These are phyloP conservation scores for Drosophila ustulata DNA, from an alignment of 2,888 invertebrate genomes.

Conservation along the genomic window DNA sequence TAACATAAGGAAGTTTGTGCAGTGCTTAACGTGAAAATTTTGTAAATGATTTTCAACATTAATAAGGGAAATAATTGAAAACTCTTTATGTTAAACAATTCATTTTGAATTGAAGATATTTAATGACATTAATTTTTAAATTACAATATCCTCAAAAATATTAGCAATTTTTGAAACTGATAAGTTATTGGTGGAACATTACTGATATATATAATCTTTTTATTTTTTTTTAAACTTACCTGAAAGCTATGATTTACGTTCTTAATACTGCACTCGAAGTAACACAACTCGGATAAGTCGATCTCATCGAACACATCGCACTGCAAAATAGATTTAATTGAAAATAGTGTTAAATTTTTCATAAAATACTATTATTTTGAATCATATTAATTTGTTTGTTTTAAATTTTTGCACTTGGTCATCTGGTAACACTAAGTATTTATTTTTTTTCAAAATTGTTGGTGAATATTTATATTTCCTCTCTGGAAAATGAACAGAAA, in stretches of 20 bases:
- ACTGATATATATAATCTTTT: background rate
- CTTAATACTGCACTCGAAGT: constrained; percentile 94
- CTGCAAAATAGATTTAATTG: constrained; percentile 85
- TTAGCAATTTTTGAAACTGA: too few relatives aligned
- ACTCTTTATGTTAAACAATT: background rate
- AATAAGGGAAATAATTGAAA: background rate
- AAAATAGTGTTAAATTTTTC: background rate
- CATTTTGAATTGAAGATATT: background rate
- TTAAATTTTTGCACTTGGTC: background rate
- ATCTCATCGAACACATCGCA: constrained; percentile 95
- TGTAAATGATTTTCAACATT: background rate
- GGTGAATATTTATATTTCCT: background rate
- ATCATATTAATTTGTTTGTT: constrained; percentile 7
- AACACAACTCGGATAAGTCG: constrained; percentile 93
- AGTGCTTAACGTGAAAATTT: background rate
- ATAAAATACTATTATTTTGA: background rate
- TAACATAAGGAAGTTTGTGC: background rate
- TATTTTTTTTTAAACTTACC: constrained; percentile 86
- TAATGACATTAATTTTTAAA: background rate
- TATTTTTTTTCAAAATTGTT: too few relatives aligned
- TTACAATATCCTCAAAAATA: too few relatives aligned
- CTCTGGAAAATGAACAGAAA: constrained; percentile 30
- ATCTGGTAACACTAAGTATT: too few relatives aligned
- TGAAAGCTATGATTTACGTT: constrained; percentile 95
- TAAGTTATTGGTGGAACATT: too few relatives aligned